phyloP scores from a whole-genome alignment of 2,888 invertebrate genomes.

The Trilocha varians region DNA sequence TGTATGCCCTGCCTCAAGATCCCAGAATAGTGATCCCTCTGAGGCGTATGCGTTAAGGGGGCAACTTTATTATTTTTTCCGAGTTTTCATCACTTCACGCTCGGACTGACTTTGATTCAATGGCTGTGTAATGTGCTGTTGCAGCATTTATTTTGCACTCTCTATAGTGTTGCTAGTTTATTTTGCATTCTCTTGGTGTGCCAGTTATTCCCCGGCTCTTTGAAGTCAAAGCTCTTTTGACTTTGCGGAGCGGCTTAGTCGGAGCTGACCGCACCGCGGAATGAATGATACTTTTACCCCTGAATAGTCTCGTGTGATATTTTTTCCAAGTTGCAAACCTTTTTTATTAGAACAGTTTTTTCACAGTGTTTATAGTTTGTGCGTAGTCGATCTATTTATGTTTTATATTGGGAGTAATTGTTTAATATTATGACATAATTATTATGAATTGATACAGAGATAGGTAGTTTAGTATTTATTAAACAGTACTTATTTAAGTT shows the following conservation, averaged over 20 bases:
- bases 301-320: conserved; percentile 38
- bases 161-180: conserved; percentile 50
- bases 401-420: too few species aligned
- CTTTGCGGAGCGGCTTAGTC: conserved; percentile 42
- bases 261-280: conserved; percentile 51
- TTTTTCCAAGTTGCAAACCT: conserved; percentile 27
- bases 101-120: conserved; percentile 67
- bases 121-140: conserved; percentile 68
- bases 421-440: too few species aligned
- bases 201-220: conserved; percentile 59
- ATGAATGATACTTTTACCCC: conserved; percentile 54
- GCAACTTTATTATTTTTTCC: conserved; percentile 60
- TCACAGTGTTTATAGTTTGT: conserved; percentile 1
- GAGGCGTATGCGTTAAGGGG: conserved; percentile 35
- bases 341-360: conserved; percentile 16
- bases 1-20: conserved; percentile 22
- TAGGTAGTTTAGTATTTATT: too few species aligned
- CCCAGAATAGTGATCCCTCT: conserved; percentile 55
- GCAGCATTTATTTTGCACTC: conserved; percentile 70
- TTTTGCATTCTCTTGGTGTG: conserved; percentile 59
- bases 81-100: conserved; percentile 69
- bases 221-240: conserved; percentile 70
- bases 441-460: too few species aligned
- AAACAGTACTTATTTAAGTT: too few species aligned
- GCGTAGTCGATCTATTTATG: too few species aligned